phyloP scores from a whole-genome alignment of 1,140 invertebrate genomes.

The Dendroctonus valens region DNA sequence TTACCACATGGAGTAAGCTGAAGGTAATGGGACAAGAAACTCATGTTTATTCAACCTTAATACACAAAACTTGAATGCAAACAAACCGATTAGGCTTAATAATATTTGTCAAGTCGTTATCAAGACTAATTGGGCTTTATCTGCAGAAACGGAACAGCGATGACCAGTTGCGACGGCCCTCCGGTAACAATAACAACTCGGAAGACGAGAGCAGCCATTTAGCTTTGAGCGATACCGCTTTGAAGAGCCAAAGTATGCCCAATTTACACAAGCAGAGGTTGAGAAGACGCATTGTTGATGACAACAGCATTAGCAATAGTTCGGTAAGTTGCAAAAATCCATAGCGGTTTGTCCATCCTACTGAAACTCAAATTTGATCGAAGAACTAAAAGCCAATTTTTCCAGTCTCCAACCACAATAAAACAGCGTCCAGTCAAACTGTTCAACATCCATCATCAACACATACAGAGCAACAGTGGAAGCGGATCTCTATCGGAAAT shows the following conservation, averaged over 20 bases:
- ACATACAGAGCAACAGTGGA: slow-evolving; percentile 50
- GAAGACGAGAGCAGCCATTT: slow-evolving; percentile 52
- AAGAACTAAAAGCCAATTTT: background rate
- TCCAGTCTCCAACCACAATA: slow-evolving; percentile 54
- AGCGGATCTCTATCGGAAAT: slow-evolving; percentile 58
- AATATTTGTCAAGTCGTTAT: too few species aligned
- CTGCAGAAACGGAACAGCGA: slow-evolving; percentile 52
- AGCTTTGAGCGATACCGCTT: slow-evolving; percentile 51
- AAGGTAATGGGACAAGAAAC: slow-evolving; percentile 48
- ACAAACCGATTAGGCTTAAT: too few species aligned
- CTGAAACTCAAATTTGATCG: background rate
- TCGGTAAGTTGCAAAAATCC: slow-evolving; percentile 53
- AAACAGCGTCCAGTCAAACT: slow-evolving; percentile 62
- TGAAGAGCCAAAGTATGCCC: slow-evolving; percentile 74
- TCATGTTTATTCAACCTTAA: too few species aligned
- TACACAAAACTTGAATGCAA: too few species aligned
- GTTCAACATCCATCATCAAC: slow-evolving; percentile 62
- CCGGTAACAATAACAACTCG: slow-evolving; percentile 72
- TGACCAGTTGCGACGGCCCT: slow-evolving; percentile 60
- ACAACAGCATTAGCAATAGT: slow-evolving; percentile 50
- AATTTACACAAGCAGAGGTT: slow-evolving; percentile 57
- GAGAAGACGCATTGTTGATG: slow-evolving; percentile 37
- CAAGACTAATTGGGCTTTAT: too few species aligned
- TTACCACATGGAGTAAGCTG: slow-evolving; percentile 82
- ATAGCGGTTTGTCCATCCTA: too few species aligned